Percentiles rank a stretch among this genome's conserved stretches.
These are phyloP conservation scores for Laterallus jamaicensis DNA, from an alignment of 2,113 vertebrate genomes.

Conservation along the genomic window DNA sequence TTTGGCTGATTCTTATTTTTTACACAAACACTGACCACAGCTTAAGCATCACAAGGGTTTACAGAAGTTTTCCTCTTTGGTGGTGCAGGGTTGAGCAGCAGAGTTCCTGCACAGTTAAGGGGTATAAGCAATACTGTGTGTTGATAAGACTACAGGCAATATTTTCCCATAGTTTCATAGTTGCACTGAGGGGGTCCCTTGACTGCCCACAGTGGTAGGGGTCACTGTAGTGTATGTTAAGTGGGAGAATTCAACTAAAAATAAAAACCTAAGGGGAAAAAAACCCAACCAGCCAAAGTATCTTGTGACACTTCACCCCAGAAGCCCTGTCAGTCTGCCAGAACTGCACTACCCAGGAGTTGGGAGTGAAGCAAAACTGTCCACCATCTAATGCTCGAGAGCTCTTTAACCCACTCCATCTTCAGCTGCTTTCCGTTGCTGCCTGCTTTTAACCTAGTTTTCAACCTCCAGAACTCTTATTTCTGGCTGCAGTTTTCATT, in stretches of 20 bases:
- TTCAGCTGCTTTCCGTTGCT: not conserved
- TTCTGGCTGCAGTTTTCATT: constrained; percentile 29
- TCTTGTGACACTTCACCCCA: constrained; percentile 25
- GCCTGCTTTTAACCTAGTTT: constrained; percentile 62
- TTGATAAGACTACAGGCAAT: not conserved
- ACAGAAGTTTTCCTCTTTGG: not conserved
- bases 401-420: constrained; percentile 45
- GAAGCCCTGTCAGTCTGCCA: constrained; percentile 31
- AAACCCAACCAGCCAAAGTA: not conserved
- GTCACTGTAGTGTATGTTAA: not conserved
- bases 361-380: not conserved
- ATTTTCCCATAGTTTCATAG: not conserved
- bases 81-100: not conserved
- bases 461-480: constrained; percentile 37
- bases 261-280: not conserved
- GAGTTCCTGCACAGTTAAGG: not conserved
- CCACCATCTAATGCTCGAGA: not conserved
- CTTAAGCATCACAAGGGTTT: not conserved
- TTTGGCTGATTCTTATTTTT: not conserved
- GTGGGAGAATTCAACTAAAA: constrained; percentile 1
- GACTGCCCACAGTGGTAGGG: not conserved
- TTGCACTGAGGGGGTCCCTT: not conserved
- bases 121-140: not conserved
- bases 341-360: not conserved
- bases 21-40: not conserved